Evolutionary conservation across 2,888 invertebrate species (phyloP), one percentile per base, ranked within the genome.

Genomic region (Timandra comae): DNA sequence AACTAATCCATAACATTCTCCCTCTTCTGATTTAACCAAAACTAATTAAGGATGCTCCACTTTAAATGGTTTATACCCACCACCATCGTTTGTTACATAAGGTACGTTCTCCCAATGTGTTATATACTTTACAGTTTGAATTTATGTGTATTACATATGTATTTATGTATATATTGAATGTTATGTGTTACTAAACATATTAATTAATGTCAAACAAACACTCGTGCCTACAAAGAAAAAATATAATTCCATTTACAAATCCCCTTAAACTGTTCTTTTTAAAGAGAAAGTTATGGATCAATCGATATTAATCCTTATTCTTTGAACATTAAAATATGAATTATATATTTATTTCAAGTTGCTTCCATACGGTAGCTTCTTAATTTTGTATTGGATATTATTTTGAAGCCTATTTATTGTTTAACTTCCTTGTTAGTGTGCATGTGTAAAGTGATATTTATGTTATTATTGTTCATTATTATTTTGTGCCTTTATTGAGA

Each of bases 1-100:
- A 74, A 85, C 85, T 85, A 85, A 85, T 85, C 81, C 85, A 85
- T 85, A 84, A 85, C 82, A 84, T 85, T 85, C 84, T 85, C 85
- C 82, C 78, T 78, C 78, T 79, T 80, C 75, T 74, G 75, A 73
- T 79, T 78, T 75, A 80, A 71, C 80, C 82, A 80, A 84, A 82
- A 84, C 81, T 81, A 71, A 76, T 80, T 84, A 84, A 84, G 85
- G 85, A 84, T 80, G 81, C 73, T 72, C 81, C 70, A 80, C 78
- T 79, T 79, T 79, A 78, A 76, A 79, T 74, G 84, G 84, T 82
- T 74, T 63, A 64, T 71, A 70, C 67, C n/a, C 78, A 74, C 82
- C 78, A 75, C 76, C 81, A 77, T 78, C 82, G 81, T 82, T 77
- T 76, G 78, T 79, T 76, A 55, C 56, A 65, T 67, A 78, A 85